Conservation (phyloP, 1,140 invertebrate genomes). For the Drosophila serrata region DNA sequence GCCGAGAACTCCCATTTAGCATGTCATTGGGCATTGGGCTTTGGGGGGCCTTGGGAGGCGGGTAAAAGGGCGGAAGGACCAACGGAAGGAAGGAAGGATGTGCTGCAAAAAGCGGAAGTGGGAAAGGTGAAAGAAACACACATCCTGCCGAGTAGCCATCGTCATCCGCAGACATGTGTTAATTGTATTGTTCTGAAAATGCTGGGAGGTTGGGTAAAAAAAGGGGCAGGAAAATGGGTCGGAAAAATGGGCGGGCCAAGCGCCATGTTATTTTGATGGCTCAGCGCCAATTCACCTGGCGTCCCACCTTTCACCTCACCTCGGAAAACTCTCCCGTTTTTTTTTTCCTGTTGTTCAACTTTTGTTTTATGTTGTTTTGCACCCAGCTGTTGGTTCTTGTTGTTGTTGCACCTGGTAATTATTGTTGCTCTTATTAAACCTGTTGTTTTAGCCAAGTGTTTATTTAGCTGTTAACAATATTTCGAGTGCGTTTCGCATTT, state of each 20-base stretch:
- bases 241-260: slow-evolving; percentile 4
- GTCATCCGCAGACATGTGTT: slow-evolving; percentile 69
- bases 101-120: background rate
- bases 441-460: slow-evolving; percentile 35
- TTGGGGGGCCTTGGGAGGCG: background rate
- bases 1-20: slow-evolving; percentile 13
- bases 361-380: slow-evolving; percentile 38
- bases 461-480: slow-evolving; percentile 54
- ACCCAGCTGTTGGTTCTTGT: slow-evolving; percentile 32
- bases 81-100: slow-evolving; percentile 31
- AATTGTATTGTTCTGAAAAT: slow-evolving; percentile 54
- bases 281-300: slow-evolving; percentile 27
- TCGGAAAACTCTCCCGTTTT: background rate
- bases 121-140: slow-evolving; percentile 36
- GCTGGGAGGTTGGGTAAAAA: background rate
- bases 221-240: background rate
- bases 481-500: slow-evolving; percentile 38
- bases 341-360: slow-evolving; percentile 22
- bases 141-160: slow-evolving; percentile 41
- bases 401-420: slow-evolving; percentile 31
- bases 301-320: slow-evolving; percentile 12
- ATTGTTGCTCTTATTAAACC: slow-evolving; percentile 38
- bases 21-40: slow-evolving; percentile 3
- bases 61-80: background rate
- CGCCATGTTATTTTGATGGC: slow-evolving; percentile 39